Evolutionary conservation across 2,888 invertebrate species (phyloP).

Genomic region (Lottia gigantea): DNA sequence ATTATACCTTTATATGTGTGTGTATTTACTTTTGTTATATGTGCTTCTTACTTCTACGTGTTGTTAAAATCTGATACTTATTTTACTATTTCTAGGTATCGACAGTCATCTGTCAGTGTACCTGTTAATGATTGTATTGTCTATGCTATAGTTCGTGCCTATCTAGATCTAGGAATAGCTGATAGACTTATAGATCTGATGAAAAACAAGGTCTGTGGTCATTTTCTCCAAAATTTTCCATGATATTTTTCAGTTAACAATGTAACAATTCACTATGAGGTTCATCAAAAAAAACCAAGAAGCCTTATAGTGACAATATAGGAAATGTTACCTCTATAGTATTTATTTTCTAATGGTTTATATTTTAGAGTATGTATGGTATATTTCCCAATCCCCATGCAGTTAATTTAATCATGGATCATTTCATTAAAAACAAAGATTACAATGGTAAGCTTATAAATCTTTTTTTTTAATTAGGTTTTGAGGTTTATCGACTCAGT

Average conservation of each 20-base stretch:
- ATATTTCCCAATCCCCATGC: slow-evolving; percentile 87
- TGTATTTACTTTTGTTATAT: background rate
- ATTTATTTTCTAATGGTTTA: background rate
- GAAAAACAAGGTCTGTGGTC: slow-evolving; percentile 75
- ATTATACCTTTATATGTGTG: background rate
- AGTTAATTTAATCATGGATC: slow-evolving; percentile 84
- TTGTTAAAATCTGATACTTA: slow-evolving; percentile 5
- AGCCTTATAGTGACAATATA: no score
- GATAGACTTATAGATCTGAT: slow-evolving; percentile 79
- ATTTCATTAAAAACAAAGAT: slow-evolving; percentile 78
- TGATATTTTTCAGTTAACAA: no score
- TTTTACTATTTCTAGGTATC: slow-evolving; percentile 69
- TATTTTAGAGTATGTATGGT: slow-evolving; percentile 80
- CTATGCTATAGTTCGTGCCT: slow-evolving; percentile 79
- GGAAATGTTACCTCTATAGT: no score
- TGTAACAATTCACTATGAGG: no score
- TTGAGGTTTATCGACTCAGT: no score
- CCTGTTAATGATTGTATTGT: slow-evolving; percentile 82
- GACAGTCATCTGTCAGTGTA: slow-evolving; percentile 79
- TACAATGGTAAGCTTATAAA: slow-evolving; percentile 69
- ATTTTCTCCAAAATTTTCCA: background rate
- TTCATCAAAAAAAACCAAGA: no score
- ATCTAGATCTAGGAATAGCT: slow-evolving; percentile 71
- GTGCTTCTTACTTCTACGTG: background rate
- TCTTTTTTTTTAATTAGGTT: no score